Evolutionary conservation across 2,888 invertebrate genomes (phyloP), one percentile per base, ranked within the genome.

Genomic region (Meandrusa payeni): DNA sequence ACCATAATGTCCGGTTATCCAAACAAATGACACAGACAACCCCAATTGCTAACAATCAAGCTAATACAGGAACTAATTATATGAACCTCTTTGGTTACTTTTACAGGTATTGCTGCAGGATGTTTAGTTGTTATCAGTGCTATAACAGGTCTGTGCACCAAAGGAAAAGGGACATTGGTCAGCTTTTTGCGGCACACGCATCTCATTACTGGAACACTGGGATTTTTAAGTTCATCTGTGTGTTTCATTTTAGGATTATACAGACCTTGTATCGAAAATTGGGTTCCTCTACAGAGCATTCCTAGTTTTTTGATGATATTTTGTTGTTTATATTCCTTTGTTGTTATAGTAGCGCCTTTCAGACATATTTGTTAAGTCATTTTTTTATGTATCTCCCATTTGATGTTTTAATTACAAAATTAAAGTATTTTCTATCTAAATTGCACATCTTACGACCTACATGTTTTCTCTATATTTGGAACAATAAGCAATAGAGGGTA

Each of bases 241-340:
- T 74, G 71, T 51, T 73, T 76, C 44, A 39, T 58, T 2, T 32
- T 51, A 2, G 74, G 69, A 5, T 33, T 75, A 3, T 33, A 50
- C 2, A 66, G 61, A 46, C 47, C 55, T 2, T 50, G 48, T n/a
- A 58, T 71, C 22, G 20, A 42, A 9, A 19, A 40, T 0, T 69
- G 69, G 69, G 27, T 57, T 1, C 59, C 60, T 0, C 9, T 59
- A 4, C 7, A 38, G 1, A 53, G 69, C 41, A 56, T 63, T 37
- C 20, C 45, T 41, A 39, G 10, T 4, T 57, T 61, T 9, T 46
- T 64, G 29, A 10, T 62, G 15, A 7, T 47, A 1, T 71, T 71
- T 52, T 66, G 68, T 29, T 1, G 47, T 9, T 41, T 64, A 38
- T 69, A 66, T 48, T 61, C 67, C 0, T 0, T 45, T 11, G 46